These are phyloP conservation scores for Avahi laniger DNA, from an alignment of 2,797 vertebrate species.

Conservation along the genomic window DNA sequence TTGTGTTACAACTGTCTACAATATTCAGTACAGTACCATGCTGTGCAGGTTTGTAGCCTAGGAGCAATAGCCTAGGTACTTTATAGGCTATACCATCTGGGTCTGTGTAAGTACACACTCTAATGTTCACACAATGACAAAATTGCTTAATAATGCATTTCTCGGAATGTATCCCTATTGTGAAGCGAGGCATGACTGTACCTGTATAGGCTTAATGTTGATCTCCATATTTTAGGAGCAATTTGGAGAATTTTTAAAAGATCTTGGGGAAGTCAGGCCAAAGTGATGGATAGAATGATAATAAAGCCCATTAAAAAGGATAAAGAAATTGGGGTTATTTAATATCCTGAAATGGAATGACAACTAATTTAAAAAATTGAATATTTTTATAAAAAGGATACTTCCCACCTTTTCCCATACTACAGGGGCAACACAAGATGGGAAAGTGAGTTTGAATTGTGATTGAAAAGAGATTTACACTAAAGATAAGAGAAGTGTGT, in stretches of 20 bases:
- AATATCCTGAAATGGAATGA: conserved; percentile 21
- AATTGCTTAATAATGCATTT: background rate
- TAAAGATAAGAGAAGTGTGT: background rate
- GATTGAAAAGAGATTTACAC: background rate
- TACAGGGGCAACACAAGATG: background rate
- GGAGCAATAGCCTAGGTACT: background rate
- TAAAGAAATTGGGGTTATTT: background rate
- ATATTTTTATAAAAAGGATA: background rate
- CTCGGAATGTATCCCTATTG: background rate
- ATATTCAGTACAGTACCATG: background rate
- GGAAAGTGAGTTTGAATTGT: background rate
- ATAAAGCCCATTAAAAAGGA: background rate
- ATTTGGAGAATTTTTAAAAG: background rate
- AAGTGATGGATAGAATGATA: background rate
- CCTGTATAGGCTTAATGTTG: background rate
- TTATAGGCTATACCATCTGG: background rate
- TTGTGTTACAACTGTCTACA: background rate
- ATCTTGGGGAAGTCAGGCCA: background rate
- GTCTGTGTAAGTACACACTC: background rate
- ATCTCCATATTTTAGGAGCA: background rate
- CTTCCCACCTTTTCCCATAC: background rate
- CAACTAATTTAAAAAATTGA: background rate
- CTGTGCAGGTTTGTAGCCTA: background rate
- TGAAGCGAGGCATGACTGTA: background rate
- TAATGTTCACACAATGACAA: background rate